Evolutionary conservation across 2,888 invertebrate species (phyloP), one percentile per base, ranked within the genome.

Genomic region (Dioctria rufipes): DNA sequence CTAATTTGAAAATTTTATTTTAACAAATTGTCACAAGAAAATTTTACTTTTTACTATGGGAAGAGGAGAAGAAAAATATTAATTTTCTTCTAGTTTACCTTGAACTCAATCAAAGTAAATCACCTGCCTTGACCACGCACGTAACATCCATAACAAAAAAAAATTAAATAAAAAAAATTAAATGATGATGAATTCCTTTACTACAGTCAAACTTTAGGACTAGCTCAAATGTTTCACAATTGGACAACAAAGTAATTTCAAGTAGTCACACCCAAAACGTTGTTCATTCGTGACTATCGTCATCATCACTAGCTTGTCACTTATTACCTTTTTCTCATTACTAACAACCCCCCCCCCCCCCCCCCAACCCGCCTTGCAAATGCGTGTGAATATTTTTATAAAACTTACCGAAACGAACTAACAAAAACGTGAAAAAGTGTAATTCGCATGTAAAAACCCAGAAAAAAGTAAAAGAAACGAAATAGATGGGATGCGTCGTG

Each of bases 111-210:
- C 65, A 65, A 40, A 65, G 40, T 42, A 40, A 40, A 25, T 25
- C 25, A 65, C 25, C 65, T 65, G 40, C 39, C 40, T 11, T 65
- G 6, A 6, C n/a, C 11, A n/a, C 25, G 25, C 65, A 65, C 65
- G 65, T 65, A 65, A 65, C n/a, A 39, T 5, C 65, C 42, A 65
- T 65, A 25, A 25, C 25, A 25, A 2, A 25, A 25, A 25, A 25
- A 65, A 65, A n/a, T n/a, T n/a, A 65, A 25, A 25, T 25, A 25
- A 25, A 42, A n/a, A n/a, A n/a, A n/a, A n/a, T n/a, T n/a, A n/a
- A n/a, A n/a, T n/a, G n/a, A 65, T 65, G 65, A 65, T 65, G 65
- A 65, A 65, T 65, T 65, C 65, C 65, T 65, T 42, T 40, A 6
- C 25, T 25, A 25, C 25, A 25, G 25, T 25, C 25, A 25, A 11